Evolutionary conservation across 2,888 invertebrate genomes (phyloP).

Genomic region (Philonicus albiceps): DNA sequence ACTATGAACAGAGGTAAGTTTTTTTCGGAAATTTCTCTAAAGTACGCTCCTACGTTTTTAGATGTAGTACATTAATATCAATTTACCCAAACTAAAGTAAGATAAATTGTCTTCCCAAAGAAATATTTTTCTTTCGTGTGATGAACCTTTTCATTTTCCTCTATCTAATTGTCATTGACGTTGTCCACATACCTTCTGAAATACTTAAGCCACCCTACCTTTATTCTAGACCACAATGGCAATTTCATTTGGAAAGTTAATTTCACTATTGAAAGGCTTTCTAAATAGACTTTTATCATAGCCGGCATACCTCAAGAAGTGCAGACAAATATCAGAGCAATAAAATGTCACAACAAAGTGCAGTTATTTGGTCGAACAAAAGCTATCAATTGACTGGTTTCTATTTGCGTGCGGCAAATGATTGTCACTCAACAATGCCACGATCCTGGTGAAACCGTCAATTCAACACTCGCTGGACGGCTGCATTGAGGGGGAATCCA

Average conservation of each 20-base stretch:
- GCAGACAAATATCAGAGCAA: background rate
- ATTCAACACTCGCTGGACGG: background rate
- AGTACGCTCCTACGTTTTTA: too few species aligned
- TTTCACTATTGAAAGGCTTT: background rate
- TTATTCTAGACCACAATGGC: background rate
- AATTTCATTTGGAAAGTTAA: background rate
- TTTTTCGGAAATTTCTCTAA: too few species aligned
- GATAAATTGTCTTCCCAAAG: too few species aligned
- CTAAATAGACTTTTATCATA: background rate
- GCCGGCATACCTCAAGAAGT: background rate
- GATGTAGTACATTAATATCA: too few species aligned
- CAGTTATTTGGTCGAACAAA: background rate
- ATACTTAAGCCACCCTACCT: background rate
- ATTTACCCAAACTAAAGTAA: too few species aligned
- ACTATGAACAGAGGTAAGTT: too few species aligned
- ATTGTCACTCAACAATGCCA: background rate
- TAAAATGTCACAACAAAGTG: background rate
- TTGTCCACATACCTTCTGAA: background rate
- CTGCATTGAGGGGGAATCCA: background rate
- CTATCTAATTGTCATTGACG: background rate
- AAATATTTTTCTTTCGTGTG: too few species aligned
- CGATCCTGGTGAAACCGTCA: background rate
- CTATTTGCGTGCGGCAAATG: background rate
- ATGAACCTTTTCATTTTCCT: background rate
- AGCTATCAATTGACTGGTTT: background rate